Evolutionary conservation across 37 sponge, comb jelly and placozoan genomes (phyloP).

Genomic region (Agelas oroides): DNA sequence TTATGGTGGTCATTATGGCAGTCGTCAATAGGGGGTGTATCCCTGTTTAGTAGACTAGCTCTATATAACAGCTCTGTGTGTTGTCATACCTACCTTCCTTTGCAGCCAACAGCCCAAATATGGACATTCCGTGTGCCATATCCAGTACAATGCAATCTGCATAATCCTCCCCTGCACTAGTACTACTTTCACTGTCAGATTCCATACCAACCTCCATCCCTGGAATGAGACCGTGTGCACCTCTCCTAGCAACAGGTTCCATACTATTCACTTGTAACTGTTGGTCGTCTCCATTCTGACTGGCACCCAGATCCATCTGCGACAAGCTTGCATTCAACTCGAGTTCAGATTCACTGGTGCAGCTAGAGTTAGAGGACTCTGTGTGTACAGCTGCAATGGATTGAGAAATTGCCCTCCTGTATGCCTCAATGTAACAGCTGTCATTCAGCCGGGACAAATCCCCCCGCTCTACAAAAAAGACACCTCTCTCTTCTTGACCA

Average conservation of each 20-base stretch:
- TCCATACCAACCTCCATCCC: slow-evolving; percentile 3
- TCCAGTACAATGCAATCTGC: slow-evolving; percentile 46
- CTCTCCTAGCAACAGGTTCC: background rate
- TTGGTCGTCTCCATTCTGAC: no score
- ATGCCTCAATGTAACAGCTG: slow-evolving; percentile 17
- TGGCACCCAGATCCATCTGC: background rate
- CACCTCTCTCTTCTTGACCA: background rate
- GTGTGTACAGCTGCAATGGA: background rate
- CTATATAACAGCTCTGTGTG: no score
- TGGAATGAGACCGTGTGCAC: background rate
- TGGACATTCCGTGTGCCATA: slow-evolving; percentile 39
- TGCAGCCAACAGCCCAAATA: slow-evolving; percentile 61
- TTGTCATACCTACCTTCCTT: slow-evolving; percentile 14
- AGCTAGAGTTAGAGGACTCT: background rate
- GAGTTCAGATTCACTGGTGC: background rate
- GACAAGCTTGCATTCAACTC: background rate
- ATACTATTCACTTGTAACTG: background rate
- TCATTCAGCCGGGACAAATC: slow-evolving; percentile 61
- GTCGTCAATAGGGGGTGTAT: no score
- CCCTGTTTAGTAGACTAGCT: no score
- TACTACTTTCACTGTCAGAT: background rate
- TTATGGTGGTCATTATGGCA: no score
- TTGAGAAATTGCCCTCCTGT: slow-evolving; percentile 15
- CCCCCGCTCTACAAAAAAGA: slow-evolving; percentile 46
- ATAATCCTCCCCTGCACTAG: background rate